Percentiles rank a stretch among this genome's conserved stretches.
phyloP scores from a whole-genome alignment of 2,797 vertebrate species.

The Ptychadena robeensis region DNA sequence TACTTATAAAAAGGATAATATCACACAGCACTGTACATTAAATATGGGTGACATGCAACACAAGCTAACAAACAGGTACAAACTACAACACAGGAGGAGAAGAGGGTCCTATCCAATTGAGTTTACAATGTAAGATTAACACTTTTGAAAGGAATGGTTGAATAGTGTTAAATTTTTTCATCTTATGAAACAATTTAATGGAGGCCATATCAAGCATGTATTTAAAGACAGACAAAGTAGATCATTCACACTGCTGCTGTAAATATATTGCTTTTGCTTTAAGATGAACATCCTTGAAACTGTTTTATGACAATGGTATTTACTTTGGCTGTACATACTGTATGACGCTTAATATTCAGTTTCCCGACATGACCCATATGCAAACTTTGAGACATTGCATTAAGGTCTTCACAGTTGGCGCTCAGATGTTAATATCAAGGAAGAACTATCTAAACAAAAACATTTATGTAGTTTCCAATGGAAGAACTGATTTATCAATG shows the following conservation, averaged over 20 bases:
- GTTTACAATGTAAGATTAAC: no score
- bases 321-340: conserved; percentile 46
- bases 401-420: background rate
- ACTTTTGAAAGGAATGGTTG: no score
- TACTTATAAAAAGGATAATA: no score
- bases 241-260: background rate
- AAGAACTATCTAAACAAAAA: background rate
- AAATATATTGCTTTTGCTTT: background rate
- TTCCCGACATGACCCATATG: conserved; percentile 13
- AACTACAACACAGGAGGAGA: no score
- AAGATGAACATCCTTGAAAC: background rate
- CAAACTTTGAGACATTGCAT: conserved; percentile 14
- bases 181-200: background rate
- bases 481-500: background rate
- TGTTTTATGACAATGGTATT: conserved; percentile 36
- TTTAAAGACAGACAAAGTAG: background rate
- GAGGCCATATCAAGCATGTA: background rate
- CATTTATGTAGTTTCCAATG: background rate
- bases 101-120: no score
- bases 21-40: no score
- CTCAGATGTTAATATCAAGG: background rate
- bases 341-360: background rate
- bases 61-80: no score
- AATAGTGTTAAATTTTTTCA: background rate
- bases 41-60: no score